These are phyloP conservation scores for Gymnothorax javanicus DNA, from an alignment of 2,797 vertebrate species.

Conservation along the genomic window DNA sequence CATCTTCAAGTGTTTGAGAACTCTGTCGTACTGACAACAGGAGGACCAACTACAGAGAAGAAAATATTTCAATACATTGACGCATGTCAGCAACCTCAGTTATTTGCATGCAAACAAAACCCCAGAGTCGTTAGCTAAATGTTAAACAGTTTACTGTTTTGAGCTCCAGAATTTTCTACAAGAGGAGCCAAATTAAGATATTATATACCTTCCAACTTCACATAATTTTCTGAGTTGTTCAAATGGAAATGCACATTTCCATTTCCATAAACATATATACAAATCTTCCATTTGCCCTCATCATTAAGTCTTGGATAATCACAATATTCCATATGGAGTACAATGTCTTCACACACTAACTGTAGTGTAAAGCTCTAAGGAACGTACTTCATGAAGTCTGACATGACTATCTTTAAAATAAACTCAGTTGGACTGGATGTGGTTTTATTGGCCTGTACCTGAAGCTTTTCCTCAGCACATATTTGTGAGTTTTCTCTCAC, in stretches of 20 bases:
- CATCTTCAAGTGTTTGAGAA: background rate
- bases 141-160: background rate
- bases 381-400: slow-evolving; percentile 3
- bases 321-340: background rate
- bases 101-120: background rate
- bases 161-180: background rate
- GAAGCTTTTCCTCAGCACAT: background rate
- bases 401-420: background rate
- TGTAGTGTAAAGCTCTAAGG: slow-evolving; percentile 2
- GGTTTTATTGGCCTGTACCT: background rate
- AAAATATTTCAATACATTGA: background rate
- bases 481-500: slow-evolving; percentile 46
- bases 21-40: background rate
- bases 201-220: background rate
- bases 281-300: background rate
- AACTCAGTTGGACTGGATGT: background rate
- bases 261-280: background rate
- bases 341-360: background rate
- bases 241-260: background rate
- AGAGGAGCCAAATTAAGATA: background rate
- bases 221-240: slow-evolving; percentile 14
- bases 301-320: background rate
- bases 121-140: background rate
- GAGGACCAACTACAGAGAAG: background rate
- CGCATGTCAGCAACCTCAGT: background rate